These are phyloP conservation scores for Pomatostomus ruficeps DNA, from an alignment of 2,113 vertebrate species.

Conservation along the genomic window DNA sequence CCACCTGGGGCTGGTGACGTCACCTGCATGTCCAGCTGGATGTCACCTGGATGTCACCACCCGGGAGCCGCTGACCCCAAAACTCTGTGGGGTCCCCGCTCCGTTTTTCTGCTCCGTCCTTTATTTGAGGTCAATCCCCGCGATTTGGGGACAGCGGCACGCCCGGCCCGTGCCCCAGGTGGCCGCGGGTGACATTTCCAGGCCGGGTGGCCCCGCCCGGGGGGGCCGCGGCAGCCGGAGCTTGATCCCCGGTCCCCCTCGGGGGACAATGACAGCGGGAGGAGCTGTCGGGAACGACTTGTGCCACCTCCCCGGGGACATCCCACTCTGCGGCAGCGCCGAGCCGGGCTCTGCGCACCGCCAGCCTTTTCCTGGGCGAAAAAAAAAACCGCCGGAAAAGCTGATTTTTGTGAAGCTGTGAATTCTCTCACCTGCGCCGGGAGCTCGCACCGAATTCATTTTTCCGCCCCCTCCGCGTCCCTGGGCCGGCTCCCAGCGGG, in stretches of 20 bases:
- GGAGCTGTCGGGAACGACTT: not conserved
- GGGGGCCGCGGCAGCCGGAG: not conserved
- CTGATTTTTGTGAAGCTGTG: not conserved
- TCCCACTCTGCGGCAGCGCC: not conserved
- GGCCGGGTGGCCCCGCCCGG: not conserved
- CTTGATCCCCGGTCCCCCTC: not conserved
- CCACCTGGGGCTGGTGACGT: not conserved
- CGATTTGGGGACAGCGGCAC: fast-evolving
- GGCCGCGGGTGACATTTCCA: not conserved
- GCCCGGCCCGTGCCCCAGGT: not conserved
- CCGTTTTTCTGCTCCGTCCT: not conserved
- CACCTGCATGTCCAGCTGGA: not conserved
- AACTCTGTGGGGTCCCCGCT: fast-evolving
- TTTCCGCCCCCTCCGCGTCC: not conserved
- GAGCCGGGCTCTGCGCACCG: not conserved
- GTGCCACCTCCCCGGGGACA: not conserved
- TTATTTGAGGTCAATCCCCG: not conserved
- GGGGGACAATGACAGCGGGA: not conserved
- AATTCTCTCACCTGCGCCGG: not conserved
- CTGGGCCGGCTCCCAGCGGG: not conserved
- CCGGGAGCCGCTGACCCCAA: not conserved
- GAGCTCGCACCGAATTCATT: not conserved
- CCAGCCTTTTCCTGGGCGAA: not conserved
- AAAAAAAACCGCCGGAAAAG: not conserved
- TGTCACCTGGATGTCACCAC: not conserved